Percentiles rank a stretch among this genome's conserved stretches.
These are phyloP conservation scores for Tetranychus urticae DNA, from an alignment of 1,140 invertebrate species.

Conservation along the genomic window DNA sequence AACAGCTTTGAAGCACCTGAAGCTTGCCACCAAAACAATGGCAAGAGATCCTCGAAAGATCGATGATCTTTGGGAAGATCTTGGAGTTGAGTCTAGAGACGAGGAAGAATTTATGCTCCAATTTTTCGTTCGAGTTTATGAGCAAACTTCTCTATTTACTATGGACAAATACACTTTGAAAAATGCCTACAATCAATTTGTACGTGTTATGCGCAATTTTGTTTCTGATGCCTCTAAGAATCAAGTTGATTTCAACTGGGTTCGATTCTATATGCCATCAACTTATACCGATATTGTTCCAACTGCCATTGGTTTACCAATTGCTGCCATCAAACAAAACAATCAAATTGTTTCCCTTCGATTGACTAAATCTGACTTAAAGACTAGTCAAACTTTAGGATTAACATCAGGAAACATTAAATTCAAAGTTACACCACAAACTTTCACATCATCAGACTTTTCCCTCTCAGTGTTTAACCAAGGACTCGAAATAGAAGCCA, in stretches of 20 bases:
- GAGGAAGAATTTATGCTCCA: conserved; percentile 8
- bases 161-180: conserved; percentile 7
- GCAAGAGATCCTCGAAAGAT: neutral
- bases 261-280: neutral
- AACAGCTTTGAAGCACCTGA: neutral
- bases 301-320: neutral
- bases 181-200: conserved; percentile 4
- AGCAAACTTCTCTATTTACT: conserved; percentile 8
- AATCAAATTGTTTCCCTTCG: neutral
- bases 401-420: neutral
- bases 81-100: neutral
- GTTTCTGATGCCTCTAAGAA: neutral
- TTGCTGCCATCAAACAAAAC: neutral
- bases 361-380: neutral
- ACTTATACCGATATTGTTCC: neutral
- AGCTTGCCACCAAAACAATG: neutral
- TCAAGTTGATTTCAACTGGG: neutral
- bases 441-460: neutral
- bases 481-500: too few species aligned
- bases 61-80: neutral
- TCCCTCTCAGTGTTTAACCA: neutral
- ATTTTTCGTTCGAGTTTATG: conserved; percentile 11
- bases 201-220: neutral
- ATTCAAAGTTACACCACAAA: neutral
- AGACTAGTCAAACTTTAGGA: neutral